Base-by-base conservation (phyloP, 2,113 vertebrate genomes). In the Myxocyprinus asiaticus region DNA sequence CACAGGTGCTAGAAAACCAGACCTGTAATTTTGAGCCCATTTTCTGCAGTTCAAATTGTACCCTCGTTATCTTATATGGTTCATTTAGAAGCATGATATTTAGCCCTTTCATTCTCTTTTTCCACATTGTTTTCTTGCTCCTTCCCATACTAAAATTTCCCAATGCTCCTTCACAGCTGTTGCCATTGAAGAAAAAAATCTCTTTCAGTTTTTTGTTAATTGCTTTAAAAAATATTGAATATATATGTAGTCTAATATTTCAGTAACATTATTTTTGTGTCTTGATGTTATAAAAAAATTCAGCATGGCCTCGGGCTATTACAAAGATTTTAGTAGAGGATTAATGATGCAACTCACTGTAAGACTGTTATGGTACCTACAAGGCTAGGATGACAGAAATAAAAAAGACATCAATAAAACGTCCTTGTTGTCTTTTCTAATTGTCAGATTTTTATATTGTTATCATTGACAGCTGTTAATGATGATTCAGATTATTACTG, bases 21-120 rank as follows among this genome's bases (percentile, higher is more conserved):
- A 56, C 17, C 4, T 67, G 69, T 61, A 67, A 82, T 82, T 82
- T 58, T 68, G 7, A 68, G 15, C 48, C 64, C 43, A 79, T 82
- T 75, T 82, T 64, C 70, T 63, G 11, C 14, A 14, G 77, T 45
- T 59, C n/a, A 61, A 43, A 67, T 47, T 72, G 70, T 75, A 17
- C 77, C 43, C 65, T 64, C 12, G 56, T 82, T 74, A 78, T 68
- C 50, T 22, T 47, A 53, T 69, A 61, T 4, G 14, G 33, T 47
- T 63, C 55, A 78, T 67, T 73, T 62, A 67, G 7, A 56, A 55
- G 33, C 42, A 0, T 43, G 6, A 70, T 56, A 43, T 33, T 17
- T 43, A 45, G n/a, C 11, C 33, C 3, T 55, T 64, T 50, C 51
- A 63, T 50, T 6, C 10, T 33, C 22, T 67, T 45, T 22, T 58